Conservation (phyloP, 1,140 invertebrate species). For the Archivesica marissinica region DNA sequence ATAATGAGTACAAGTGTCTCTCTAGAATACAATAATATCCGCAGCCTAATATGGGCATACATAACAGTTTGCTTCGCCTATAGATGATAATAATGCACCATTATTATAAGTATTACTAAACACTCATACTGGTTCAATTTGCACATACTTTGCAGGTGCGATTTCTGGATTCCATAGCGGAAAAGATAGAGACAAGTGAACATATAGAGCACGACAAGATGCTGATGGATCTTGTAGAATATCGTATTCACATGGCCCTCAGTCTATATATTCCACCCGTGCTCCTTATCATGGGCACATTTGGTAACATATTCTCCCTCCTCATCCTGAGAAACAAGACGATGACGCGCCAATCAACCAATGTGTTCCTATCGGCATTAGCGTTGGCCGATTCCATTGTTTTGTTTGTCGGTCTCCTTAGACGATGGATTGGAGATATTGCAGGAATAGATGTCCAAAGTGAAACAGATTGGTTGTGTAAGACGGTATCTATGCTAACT, state of each 20-base stretch:
- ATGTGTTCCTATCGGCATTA: slow-evolving; percentile 80
- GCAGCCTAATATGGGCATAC: no score
- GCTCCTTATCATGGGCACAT: slow-evolving; percentile 73
- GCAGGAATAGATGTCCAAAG: slow-evolving; percentile 71
- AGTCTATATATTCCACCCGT: slow-evolving; percentile 75
- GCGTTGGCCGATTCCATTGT: slow-evolving; percentile 81
- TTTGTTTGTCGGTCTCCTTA: slow-evolving; percentile 79
- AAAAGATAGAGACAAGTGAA: no score
- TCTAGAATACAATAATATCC: no score
- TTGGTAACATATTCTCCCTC: slow-evolving; percentile 78
- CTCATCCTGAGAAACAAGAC: slow-evolving; percentile 75
- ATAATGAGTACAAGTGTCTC: no score
- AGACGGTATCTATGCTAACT: slow-evolving; percentile 72
- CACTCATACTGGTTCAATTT: no score
- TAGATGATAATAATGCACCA: no score
- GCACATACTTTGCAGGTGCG: no score
- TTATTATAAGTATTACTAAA: no score
- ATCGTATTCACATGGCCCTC: slow-evolving; percentile 67
- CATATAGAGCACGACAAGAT: slow-evolving; percentile 13
- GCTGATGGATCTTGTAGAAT: slow-evolving; percentile 66
- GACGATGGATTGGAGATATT: slow-evolving; percentile 78
- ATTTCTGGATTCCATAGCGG: no score
- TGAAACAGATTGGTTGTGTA: slow-evolving; percentile 76
- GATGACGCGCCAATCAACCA: slow-evolving; percentile 78
- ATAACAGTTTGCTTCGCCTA: no score